Evolutionary conservation across 1,140 invertebrate genomes (phyloP), one percentile per base, ranked within the genome.

Genomic region (Littorina saxatilis): DNA sequence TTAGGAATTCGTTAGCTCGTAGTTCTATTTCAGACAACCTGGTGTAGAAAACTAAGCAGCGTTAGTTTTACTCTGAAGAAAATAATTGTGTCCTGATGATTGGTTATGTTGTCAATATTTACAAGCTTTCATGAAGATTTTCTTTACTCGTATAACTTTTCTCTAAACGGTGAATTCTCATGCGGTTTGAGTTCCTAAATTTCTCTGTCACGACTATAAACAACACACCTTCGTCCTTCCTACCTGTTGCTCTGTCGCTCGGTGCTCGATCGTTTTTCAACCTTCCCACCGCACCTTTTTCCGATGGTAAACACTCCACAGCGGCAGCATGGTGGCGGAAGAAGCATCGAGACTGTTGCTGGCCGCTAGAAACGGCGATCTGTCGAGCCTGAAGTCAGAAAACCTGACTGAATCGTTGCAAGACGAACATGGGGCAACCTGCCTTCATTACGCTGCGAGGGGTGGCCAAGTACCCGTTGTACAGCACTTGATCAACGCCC

Each of bases 361-460:
- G 11, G 81, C 83, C 37, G 80, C 83, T 15, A 61, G 58, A 40
- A 75, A 55, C 68, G 78, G 82, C n/a, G 72, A 80, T 47, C 40
- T 83, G 77, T 47, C 50, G 3, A 43, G 17, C 27, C 55, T 83
- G 23, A 29, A 79, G 20, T 83, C 82, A 29, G 47, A 47, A 1
- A 52, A 79, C 23, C 52, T 88, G 29, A 84, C 76, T 20, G 85
- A 87, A 52, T 82, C 43, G 1, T 29, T 87, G 1, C 83, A 79
- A 23, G 93, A 93, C 66, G 82, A 88, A 9, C 86, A 88, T 39
- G 92, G 92, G 1, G 92, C 93, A 1, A 91, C 86, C 47, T 91
- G 91, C 80, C 83, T 93, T 47, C 93, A 93, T 83, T 93, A 93
- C 83, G 93, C 92, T 0, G 92, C 92, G 17, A 87, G 93, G 23